Conservation (phyloP, 2,888 invertebrate species). For the Trissolcus brochymenae region DNA sequence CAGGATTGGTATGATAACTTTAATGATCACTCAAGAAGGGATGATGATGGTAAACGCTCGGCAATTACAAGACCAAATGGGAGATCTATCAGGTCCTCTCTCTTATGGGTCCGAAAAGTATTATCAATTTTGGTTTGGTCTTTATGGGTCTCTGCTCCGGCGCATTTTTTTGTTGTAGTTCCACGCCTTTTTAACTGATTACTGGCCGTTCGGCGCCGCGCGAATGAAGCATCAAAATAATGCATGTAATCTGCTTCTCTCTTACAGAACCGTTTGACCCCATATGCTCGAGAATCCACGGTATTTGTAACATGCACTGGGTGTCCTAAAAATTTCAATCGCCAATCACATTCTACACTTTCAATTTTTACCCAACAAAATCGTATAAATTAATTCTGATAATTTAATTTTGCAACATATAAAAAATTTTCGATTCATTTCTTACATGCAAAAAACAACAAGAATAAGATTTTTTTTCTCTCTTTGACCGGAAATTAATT, state of each 20-base stretch:
- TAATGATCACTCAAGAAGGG: conserved; percentile 23
- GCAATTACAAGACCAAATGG: conserved; percentile 15
- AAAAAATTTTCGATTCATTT: background rate
- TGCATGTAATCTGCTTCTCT: conserved; percentile 72
- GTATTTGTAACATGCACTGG: conserved; percentile 31
- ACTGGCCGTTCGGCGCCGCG: conserved; percentile 63
- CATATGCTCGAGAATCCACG: conserved; percentile 25
- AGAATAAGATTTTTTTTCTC: no score
- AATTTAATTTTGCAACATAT: background rate
- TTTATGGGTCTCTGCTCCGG: conserved; percentile 50
- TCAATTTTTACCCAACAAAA: background rate
- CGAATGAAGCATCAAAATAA: conserved; percentile 70
- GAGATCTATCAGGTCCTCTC: conserved; percentile 16
- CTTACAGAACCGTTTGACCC: conserved; percentile 70
- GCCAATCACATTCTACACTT: background rate
- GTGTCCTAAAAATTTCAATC: conserved; percentile 14
- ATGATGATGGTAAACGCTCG: conserved; percentile 20
- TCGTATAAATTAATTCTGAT: background rate
- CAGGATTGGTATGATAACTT: conserved; percentile 8
- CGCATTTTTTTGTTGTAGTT: conserved; percentile 37
- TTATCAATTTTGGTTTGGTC: conserved; percentile 50
- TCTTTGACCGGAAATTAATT: no score
- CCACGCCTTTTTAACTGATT: conserved; percentile 61
- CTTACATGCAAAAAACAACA: background rate
- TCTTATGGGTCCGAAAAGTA: conserved; percentile 27